Conservation (phyloP, 2,888 invertebrate species). For the Caenorhabditis drosophilae region DNA sequence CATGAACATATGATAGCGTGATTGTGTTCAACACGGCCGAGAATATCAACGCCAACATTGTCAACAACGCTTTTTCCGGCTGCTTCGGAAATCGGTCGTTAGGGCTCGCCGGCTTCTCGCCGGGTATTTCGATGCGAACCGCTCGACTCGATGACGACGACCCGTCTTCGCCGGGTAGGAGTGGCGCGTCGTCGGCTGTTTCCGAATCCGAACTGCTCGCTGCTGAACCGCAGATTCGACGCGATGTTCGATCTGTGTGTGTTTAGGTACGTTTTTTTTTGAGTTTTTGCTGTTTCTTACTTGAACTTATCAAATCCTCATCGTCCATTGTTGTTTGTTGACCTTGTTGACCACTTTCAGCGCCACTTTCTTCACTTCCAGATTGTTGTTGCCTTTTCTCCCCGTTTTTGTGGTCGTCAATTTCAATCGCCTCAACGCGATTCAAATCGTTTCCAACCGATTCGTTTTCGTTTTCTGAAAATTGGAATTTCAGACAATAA, state of each 20-base stretch:
- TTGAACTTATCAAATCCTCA: too few species aligned
- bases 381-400: too few species aligned
- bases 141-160: conserved; percentile 15
- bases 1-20: conserved; percentile 82
- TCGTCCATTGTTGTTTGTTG: too few species aligned
- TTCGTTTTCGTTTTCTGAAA: too few species aligned
- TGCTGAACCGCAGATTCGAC: conserved; percentile 48
- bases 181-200: conserved; percentile 50
- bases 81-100: conserved; percentile 59
- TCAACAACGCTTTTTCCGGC: conserved; percentile 50
- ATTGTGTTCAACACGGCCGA: conserved; percentile 62
- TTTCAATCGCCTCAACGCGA: too few species aligned
- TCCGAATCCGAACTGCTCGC: conserved; percentile 48
- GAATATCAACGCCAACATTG: conserved; percentile 57
- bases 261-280: too few species aligned
- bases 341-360: too few species aligned
- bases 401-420: too few species aligned
- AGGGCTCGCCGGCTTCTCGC: conserved; percentile 44
- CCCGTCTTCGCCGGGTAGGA: conserved; percentile 47
- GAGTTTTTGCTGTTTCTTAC: too few species aligned
- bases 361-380: too few species aligned
- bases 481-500: too few species aligned
- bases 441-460: too few species aligned
- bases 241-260: conserved; percentile 30
- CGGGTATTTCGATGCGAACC: conserved; percentile 47